Percentiles rank a stretch among this genome's conserved stretches.
phyloP scores from a whole-genome alignment of 2,888 invertebrate species.

The Strigamia transsilvanica region DNA sequence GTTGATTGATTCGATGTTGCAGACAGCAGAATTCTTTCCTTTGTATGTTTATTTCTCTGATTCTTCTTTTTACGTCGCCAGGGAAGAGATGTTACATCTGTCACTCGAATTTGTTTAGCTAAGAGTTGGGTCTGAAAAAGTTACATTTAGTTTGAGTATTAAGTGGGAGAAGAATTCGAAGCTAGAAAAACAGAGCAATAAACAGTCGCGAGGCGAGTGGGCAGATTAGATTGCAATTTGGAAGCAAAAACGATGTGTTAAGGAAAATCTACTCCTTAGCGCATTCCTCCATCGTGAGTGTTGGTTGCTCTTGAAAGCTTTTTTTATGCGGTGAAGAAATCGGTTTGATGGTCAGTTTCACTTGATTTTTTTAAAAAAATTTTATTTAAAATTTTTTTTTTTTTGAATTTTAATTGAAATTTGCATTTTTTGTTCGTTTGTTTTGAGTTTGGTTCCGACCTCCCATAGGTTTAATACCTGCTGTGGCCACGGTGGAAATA shows the following conservation, averaged over 20 bases:
- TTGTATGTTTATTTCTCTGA: slow-evolving; percentile 22
- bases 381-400: not conserved
- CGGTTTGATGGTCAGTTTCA: not conserved
- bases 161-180: slow-evolving; percentile 12
- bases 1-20: slow-evolving; percentile 35
- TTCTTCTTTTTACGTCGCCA: not conserved
- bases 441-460: not conserved
- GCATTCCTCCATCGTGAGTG: not conserved
- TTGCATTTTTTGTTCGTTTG: not conserved
- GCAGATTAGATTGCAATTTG: slow-evolving; percentile 1
- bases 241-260: slow-evolving; percentile 3
- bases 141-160: not conserved
- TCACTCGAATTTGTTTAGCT: slow-evolving; percentile 2
- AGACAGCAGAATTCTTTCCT: slow-evolving; percentile 15
- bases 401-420: too few species aligned
- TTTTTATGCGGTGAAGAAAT: not conserved
- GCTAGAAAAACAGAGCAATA: slow-evolving; percentile 31
- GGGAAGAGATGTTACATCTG: not conserved
- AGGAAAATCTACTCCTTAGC: not conserved
- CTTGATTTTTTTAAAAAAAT: not conserved
- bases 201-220: slow-evolving; percentile 7
- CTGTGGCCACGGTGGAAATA: not conserved
- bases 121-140: not conserved
- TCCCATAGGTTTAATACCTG: not conserved
- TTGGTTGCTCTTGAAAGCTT: not conserved